These are phyloP conservation scores for Camponotus floridanus DNA, from an alignment of 1,140 invertebrate species.

Conservation along the genomic window DNA sequence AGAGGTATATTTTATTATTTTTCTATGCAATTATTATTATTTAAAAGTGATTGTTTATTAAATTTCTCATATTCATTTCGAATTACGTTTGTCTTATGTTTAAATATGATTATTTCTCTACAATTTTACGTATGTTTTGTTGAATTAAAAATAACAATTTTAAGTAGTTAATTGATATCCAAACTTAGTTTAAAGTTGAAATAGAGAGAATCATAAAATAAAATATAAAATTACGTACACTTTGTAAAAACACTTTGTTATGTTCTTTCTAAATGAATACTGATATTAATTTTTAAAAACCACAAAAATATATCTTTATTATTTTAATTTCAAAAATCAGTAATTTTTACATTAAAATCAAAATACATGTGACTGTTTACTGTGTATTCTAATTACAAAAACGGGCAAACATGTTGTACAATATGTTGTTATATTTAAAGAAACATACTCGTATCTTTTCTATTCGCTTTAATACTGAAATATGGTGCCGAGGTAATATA, in stretches of 20 bases:
- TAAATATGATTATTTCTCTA: background rate
- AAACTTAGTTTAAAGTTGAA: conserved; percentile 45
- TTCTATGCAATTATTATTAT: background rate
- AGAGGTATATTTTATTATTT: background rate
- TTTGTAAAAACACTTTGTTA: conserved; percentile 27
- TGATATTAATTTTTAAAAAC: background rate
- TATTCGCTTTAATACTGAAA: conserved; percentile 58
- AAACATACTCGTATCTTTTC: conserved; percentile 51
- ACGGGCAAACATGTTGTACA: background rate
- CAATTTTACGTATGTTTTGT: background rate
- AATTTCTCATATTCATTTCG: background rate
- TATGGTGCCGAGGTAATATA: conserved; percentile 61
- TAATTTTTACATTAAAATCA: background rate
- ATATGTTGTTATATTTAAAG: conserved; percentile 44
- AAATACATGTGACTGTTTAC: background rate
- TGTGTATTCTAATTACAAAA: background rate
- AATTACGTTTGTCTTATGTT: background rate
- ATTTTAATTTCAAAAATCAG: background rate
- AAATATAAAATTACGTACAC: too few relatives aligned
- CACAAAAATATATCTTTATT: background rate
- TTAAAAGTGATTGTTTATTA: background rate
- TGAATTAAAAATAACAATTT: background rate
- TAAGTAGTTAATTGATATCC: conserved; percentile 44
- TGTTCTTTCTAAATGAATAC: background rate
- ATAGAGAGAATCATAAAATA: conserved; percentile 35